Base-by-base conservation (phyloP, 2,113 vertebrate species). In the Dolichotis patagonum region DNA sequence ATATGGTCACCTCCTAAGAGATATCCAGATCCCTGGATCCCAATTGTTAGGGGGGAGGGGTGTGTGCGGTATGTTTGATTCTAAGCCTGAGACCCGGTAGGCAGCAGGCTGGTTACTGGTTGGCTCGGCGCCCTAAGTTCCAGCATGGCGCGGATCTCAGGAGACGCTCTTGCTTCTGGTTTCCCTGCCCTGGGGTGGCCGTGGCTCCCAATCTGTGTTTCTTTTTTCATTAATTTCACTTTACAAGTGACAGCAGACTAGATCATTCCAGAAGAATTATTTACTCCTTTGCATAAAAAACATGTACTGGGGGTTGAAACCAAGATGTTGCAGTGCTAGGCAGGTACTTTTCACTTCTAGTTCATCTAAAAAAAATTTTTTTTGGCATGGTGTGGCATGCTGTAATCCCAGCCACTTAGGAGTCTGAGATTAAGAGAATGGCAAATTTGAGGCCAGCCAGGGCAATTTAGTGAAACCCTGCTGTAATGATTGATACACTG, bases 181-280 rank as follows among this genome's bases (percentile, higher is more conserved):
- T n/a, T n/a, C n/a, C n/a, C n/a, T n/a, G n/a, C n/a, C n/a, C n/a
- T n/a, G n/a, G n/a, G n/a, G n/a, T n/a, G n/a, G n/a, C n/a, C n/a
- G n/a, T n/a, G n/a, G n/a, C n/a, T n/a, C n/a, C n/a, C n/a, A n/a
- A 52, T 71, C n/a, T 77, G 85, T 46, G 26, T 28, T 91, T 73
- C 71, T 95, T 19, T 88, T 49, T 58, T 58, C 24, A 81, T 89
- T 89, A 32, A 81, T 77, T 69, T 94, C 62, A 92, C 46, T 88
- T 83, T 71, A 83, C 87, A 96, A 91, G 58, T 89, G 41, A 94
- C 58, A 89, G 54, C 41, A 75, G 41, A 77, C 1, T 67, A 85
- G 54, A 73, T 67, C 24, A 65, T 85, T 65, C 71, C 24, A 73
- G 46, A 38, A 95, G 58, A 91, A 58, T 6, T 38, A 24, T 38